Percentiles rank a stretch among this genome's conserved stretches.
Conservation (phyloP, 64 coral and sea anemone genomes). For the Montipora sp. region DNA sequence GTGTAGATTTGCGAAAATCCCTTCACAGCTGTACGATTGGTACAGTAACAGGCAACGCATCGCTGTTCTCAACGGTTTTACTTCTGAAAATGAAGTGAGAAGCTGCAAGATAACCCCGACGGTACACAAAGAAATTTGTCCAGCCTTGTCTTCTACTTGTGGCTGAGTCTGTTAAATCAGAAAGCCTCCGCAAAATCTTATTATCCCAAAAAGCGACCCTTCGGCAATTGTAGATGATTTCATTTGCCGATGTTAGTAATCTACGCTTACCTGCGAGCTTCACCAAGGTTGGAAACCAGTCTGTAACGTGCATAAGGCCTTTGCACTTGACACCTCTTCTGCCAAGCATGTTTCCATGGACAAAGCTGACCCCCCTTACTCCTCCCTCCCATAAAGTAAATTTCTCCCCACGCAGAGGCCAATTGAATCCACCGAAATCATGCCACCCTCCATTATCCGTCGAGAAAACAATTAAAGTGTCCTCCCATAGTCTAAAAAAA, state of each 20-base stretch:
- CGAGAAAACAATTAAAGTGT: constrained; percentile 19
- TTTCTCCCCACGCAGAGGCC: constrained; percentile 57
- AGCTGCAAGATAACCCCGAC: too few relatives aligned
- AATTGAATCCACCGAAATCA: constrained; percentile 38
- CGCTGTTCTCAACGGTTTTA: too few relatives aligned
- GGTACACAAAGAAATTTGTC: too few relatives aligned
- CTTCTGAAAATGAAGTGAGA: too few relatives aligned
- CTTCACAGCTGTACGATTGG: too few relatives aligned
- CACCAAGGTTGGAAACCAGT: constrained; percentile 59
- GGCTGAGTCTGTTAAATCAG: too few relatives aligned
- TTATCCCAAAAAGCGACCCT: too few relatives aligned
- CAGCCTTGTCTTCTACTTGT: too few relatives aligned
- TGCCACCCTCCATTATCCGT: constrained; percentile 51
- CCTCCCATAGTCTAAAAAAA: constrained; percentile 36
- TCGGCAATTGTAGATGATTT: too few relatives aligned
- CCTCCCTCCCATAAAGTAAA: constrained; percentile 57
- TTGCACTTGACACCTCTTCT: constrained; percentile 23
- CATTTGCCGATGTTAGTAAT: background rate
- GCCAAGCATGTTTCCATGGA: constrained; percentile 52
- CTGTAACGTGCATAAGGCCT: constrained; percentile 52
- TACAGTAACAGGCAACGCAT: too few relatives aligned
- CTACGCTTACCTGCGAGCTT: constrained; percentile 26
- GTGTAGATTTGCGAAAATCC: too few relatives aligned
- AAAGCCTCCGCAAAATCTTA: too few relatives aligned
- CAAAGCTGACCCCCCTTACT: constrained; percentile 47